Base-by-base conservation (phyloP, 2,113 vertebrate species). In the Upupa epops region DNA sequence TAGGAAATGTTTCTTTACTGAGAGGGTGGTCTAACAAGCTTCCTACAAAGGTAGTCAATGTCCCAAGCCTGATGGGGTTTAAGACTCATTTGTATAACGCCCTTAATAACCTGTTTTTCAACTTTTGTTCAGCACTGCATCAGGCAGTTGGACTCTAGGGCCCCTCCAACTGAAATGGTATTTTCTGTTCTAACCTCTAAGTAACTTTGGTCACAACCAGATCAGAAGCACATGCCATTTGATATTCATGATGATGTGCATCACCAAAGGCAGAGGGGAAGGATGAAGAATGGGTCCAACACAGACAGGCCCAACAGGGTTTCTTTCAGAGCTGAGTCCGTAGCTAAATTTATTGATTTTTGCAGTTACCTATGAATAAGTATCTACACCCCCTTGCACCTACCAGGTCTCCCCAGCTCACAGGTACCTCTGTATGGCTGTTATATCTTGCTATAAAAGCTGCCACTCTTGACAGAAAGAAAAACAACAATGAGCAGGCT, bases 191-290 rank as follows among this genome's bases (percentile, higher is more conserved):
- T 13, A 68, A 21, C 4, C 31, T 54, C 49, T 9, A 3, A 0
- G 0, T 21, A 61, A 49, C 22, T 42, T 29, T 4, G 15, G 46
- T 25, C 58, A 75, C 17, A 63, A 40, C 31, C 51, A 81, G 37
- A 64, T 16, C 21, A 85, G 17, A 26, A 78, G 18, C 0, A 0
- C 24, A 42, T 31, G 34, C 11, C 3, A n/a, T 13, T 54, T 64
- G 56, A 48, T 9, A 6, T 1, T 3, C 3, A 0, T 15, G 5
- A 55, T 13, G 2, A 49, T 4, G 0, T 6, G 26, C n/a, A 24
- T 11, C 21, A 34, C 26, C 2, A 1, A 51, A 32, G 24, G 15
- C 1, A 1, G 11, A 8, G 25, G 19, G 21, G 28, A 22, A 65
- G 48, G 2, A 3, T 3, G 4, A 9, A 22, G 6, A 85, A 56